These are phyloP conservation scores for Lithophane ornitopus DNA, from an alignment of 2,888 invertebrate species.

Conservation along the genomic window DNA sequence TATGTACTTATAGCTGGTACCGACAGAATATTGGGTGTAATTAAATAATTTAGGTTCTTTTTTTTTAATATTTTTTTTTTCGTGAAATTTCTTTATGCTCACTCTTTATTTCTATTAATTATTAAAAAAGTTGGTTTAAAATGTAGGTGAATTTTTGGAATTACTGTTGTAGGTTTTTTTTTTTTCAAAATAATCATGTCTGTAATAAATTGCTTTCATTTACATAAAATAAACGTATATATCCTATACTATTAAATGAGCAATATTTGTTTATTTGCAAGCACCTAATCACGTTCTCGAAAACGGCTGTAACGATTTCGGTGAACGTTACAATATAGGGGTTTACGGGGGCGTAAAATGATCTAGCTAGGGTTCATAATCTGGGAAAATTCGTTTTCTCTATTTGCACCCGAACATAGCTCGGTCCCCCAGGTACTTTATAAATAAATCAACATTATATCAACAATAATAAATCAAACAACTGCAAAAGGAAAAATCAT, in stretches of 20 bases:
- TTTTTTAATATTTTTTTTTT: constrained; percentile 14
- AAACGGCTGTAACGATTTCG: too few species aligned
- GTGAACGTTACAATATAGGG: too few species aligned
- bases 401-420: too few species aligned
- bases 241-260: too few species aligned
- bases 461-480: too few species aligned
- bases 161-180: background rate
- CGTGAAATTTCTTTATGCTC: background rate
- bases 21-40: constrained; percentile 67
- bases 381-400: too few species aligned
- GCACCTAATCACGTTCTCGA: too few species aligned
- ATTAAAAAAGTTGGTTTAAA: background rate
- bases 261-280: too few species aligned
- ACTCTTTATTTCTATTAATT: background rate
- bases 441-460: too few species aligned
- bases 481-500: constrained; percentile 3
- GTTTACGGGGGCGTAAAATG: too few species aligned
- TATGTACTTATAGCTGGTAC: constrained; percentile 84
- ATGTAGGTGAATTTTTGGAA: background rate
- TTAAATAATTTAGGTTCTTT: constrained; percentile 60
- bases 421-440: background rate
- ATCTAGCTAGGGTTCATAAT: too few species aligned
- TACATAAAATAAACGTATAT: background rate
- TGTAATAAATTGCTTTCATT: too few species aligned
- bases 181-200: background rate